phyloP scores from a whole-genome alignment of 2,888 invertebrate genomes.

The Temnothorax ravouxi region DNA sequence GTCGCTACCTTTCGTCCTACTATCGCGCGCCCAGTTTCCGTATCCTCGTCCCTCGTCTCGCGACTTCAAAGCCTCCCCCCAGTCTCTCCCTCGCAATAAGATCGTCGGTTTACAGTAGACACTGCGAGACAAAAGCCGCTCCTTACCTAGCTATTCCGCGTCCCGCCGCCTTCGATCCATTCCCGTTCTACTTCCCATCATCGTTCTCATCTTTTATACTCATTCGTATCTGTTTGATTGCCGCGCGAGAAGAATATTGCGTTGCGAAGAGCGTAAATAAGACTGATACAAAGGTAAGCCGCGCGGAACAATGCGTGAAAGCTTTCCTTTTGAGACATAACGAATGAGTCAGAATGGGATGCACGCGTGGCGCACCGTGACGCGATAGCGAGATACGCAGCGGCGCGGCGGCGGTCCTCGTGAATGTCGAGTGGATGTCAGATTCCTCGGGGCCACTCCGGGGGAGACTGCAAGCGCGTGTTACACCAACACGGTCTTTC shows the following conservation, averaged over 20 bases:
- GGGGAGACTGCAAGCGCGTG: constrained; percentile 41
- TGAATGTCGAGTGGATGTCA: constrained; percentile 56
- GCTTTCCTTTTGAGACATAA: constrained; percentile 33
- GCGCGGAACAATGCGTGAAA: constrained; percentile 18
- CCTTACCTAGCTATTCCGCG: constrained; percentile 51
- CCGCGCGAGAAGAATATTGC: constrained; percentile 38
- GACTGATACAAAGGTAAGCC: constrained; percentile 5
- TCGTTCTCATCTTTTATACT: background rate
- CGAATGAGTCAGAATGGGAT: constrained; percentile 32
- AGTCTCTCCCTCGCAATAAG: constrained; percentile 74
- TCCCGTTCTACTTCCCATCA: background rate
- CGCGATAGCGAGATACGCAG: constrained; percentile 25
- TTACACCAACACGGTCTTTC: constrained; percentile 69
- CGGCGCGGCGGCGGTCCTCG: constrained; percentile 12
- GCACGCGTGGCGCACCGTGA: constrained; percentile 16
- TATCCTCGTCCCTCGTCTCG: constrained; percentile 44
- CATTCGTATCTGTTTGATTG: constrained; percentile 25
- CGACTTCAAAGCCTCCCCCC: constrained; percentile 75
- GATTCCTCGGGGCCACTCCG: constrained; percentile 66
- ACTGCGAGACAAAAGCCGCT: constrained; percentile 65
- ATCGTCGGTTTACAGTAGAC: constrained; percentile 75
- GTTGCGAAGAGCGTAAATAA: constrained; percentile 11
- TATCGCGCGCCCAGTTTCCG: constrained; percentile 29
- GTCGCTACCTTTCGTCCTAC: constrained; percentile 12
- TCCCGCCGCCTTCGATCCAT: constrained; percentile 16